Base-by-base conservation (phyloP, 1,140 invertebrate species). In the Parasteatoda tepidariorum region DNA sequence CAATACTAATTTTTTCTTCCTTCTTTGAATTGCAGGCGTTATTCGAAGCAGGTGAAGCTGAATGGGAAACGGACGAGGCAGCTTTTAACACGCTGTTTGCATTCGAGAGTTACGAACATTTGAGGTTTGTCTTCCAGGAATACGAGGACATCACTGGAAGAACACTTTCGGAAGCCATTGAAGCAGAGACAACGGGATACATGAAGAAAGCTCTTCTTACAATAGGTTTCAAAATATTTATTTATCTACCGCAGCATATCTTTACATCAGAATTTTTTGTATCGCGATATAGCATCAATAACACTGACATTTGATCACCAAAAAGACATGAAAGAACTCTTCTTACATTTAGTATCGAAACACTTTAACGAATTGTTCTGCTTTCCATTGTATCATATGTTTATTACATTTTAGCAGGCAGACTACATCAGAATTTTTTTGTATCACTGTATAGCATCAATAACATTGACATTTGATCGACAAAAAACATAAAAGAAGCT, bases 131-230 rank as follows among this genome's bases (percentile, higher is more conserved):
- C 18, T 83, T 83, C 22, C 81, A 83, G 26, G 81, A 83, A 38
- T 83, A 83, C 22, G 81, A 83, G 28, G 81, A 83, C 31, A 83
- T 83, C 26, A 83, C 81, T 0, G 81, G 81, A n/a, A 15, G 81
- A 3, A 83, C 68, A 3, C 67, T 83, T 6, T 64, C 70, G 0
- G 81, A 83, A n/a, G 81, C 81, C 0, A 83, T 83, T 18, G 81
- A 83, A 26, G 24, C 81, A 2, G 81, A 83, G 28, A 83, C 81
- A 0, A 74, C 81, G 24, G 81, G 81, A 2, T 31, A 62, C 26
- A 26, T 83, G 41, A 73, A 74, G 9, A 83, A 22, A 66, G 68
- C 81, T 55, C 70, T 83, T 33, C 62, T 83, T 5, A 83, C 81
- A 7, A 83, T 83, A 9, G 81, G 81, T 83, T 22, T 15, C 55